These are phyloP conservation scores for Proales similis DNA, from an alignment of 1,140 invertebrate genomes.

Conservation along the genomic window DNA sequence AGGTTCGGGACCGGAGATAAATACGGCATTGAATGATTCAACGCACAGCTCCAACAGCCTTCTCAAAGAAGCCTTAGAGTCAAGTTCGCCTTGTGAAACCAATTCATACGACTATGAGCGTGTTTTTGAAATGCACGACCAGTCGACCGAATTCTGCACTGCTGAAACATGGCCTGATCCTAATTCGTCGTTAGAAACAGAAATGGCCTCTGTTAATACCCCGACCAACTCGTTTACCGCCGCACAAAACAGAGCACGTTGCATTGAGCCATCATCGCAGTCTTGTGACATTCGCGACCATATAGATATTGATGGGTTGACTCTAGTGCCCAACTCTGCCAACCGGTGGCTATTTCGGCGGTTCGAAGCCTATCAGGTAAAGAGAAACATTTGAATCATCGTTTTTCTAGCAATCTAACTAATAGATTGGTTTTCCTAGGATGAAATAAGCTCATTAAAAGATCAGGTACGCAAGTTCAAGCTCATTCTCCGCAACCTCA, in stretches of 20 bases:
- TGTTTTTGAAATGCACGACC: no score
- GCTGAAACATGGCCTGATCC: no score
- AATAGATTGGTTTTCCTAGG: neutral
- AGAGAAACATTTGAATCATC: neutral
- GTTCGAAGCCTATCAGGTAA: neutral
- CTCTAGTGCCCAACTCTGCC: neutral
- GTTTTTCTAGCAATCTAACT: neutral
- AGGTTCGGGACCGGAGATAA: neutral
- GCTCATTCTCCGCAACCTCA: constrained; percentile 15
- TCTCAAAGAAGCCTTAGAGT: neutral
- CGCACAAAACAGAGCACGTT: no score
- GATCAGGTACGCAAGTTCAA: constrained; percentile 27
- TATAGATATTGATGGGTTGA: constrained; percentile 28
- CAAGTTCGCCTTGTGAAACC: no score
- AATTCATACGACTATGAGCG: no score
- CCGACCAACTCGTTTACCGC: no score
- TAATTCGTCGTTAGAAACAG: no score
- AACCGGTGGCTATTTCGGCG: constrained; percentile 1
- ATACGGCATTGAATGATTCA: neutral
- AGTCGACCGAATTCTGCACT: no score
- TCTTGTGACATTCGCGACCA: no score
- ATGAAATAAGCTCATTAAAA: constrained; percentile 1
- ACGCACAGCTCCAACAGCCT: neutral
- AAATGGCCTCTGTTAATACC: no score
- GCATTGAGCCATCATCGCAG: no score